Conservation (phyloP, 1,140 invertebrate genomes). For the Trichogramma pretiosum region DNA sequence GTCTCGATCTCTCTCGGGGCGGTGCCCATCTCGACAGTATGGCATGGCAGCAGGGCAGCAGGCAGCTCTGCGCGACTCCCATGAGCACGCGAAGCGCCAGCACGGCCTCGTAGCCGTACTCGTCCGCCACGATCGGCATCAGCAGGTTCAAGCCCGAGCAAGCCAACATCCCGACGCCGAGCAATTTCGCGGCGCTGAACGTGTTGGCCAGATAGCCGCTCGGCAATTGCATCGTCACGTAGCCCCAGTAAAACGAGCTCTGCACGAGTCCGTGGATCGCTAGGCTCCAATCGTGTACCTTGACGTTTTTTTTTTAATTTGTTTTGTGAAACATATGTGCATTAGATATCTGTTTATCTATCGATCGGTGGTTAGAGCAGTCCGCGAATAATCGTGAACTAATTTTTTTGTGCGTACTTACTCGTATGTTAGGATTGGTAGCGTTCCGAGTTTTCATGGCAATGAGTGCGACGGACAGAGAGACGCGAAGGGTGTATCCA, state of each 20-base stretch:
- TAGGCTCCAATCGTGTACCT: too few relatives aligned
- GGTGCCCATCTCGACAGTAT: slow-evolving; percentile 74
- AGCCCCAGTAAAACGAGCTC: slow-evolving; percentile 50
- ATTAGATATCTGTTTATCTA: too few relatives aligned
- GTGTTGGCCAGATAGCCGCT: slow-evolving; percentile 43
- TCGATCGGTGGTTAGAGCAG: too few relatives aligned
- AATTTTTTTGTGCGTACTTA: too few relatives aligned
- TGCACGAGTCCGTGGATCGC: too few relatives aligned
- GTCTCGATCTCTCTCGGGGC: slow-evolving; percentile 50
- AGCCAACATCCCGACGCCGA: slow-evolving; percentile 34
- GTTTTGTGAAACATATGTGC: too few relatives aligned
- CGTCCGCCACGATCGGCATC: slow-evolving; percentile 33
- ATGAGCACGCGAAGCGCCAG: slow-evolving; percentile 57
- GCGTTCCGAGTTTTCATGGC: too few relatives aligned
- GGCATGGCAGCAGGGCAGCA: slow-evolving; percentile 69
- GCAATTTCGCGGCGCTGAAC: slow-evolving; percentile 41
- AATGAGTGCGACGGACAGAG: too few relatives aligned
- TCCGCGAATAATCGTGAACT: too few relatives aligned
- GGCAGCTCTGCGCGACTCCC: slow-evolving; percentile 68
- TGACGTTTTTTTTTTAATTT: too few relatives aligned
- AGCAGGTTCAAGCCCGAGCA: slow-evolving; percentile 44
- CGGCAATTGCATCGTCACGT: slow-evolving; percentile 48
- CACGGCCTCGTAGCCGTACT: slow-evolving; percentile 54
- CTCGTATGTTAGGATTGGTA: too few relatives aligned
- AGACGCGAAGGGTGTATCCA: too few relatives aligned